A percentile compares a stretch with the other conserved stretches of the same genome.
Evolutionary conservation across 2,888 invertebrate genomes (phyloP).

Genomic region (Sarcophaga subvicina): DNA sequence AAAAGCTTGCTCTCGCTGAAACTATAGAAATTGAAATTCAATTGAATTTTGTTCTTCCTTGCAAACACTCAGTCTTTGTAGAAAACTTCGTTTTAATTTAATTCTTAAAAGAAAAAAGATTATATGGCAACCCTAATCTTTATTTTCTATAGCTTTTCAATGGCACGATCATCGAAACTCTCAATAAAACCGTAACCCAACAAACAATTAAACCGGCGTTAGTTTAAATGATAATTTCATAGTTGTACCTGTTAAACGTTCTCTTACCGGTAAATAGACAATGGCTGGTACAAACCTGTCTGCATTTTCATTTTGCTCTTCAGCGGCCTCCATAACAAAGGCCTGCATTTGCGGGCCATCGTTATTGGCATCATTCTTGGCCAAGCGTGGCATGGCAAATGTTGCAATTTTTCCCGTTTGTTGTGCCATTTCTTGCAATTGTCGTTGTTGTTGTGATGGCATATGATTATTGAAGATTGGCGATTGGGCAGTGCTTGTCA

Average conservation of each 20-base stretch:
- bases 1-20: not conserved
- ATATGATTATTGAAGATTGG: conserved; percentile 60
- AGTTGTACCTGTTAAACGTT: conserved; percentile 89
- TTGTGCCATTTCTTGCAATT: conserved; percentile 78
- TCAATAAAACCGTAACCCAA: not conserved
- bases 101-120: conserved; percentile 58
- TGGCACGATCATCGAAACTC: no score
- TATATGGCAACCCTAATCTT: conserved; percentile 72
- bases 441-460: conserved; percentile 62
- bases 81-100: conserved; percentile 65
- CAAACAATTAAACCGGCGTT: conserved; percentile 89
- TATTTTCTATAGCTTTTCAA: not conserved
- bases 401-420: conserved; percentile 83
- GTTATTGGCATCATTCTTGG: conserved; percentile 71
- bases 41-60: not conserved
- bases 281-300: conserved; percentile 92
- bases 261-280: conserved; percentile 96
- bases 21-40: not conserved
- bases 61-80: conserved; percentile 78
- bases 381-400: conserved; percentile 84
- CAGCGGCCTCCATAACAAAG: conserved; percentile 89
- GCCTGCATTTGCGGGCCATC: conserved; percentile 91
- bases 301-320: conserved; percentile 38
- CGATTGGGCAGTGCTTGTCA: conserved; percentile 71
- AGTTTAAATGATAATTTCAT: conserved; percentile 96